phyloP scores from a whole-genome alignment of 1,140 invertebrate species.

The Goniozus legneri region DNA sequence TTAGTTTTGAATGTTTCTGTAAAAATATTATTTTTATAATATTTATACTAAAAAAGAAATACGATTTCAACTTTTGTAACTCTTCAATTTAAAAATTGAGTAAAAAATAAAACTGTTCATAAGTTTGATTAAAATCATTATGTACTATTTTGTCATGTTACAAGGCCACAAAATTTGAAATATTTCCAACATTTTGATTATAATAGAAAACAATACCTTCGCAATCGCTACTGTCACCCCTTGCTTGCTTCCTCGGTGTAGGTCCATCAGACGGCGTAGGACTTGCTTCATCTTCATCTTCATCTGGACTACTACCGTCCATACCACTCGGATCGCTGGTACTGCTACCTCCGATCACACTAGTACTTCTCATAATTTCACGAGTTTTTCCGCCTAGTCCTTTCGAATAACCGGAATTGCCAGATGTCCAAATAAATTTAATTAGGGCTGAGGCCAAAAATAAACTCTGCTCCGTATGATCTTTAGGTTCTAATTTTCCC shows the following conservation, averaged over 20 bases:
- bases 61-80: neutral
- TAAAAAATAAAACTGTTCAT: neutral
- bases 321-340: constrained; percentile 61
- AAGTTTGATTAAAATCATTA: no score
- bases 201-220: constrained; percentile 26
- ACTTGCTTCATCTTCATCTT: constrained; percentile 58
- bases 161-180: neutral
- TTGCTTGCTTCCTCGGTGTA: constrained; percentile 50
- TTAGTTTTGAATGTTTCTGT: constrained; percentile 50
- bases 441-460: constrained; percentile 84
- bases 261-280: constrained; percentile 51
- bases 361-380: constrained; percentile 33
- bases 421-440: constrained; percentile 84
- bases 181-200: neutral
- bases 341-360: constrained; percentile 51
- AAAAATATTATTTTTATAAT: constrained; percentile 7
- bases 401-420: constrained; percentile 54
- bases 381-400: constrained; percentile 48
- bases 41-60: constrained; percentile 3
- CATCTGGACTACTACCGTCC: constrained; percentile 75
- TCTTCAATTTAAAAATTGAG: neutral
- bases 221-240: constrained; percentile 39
- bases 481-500: constrained; percentile 79
- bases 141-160: no score
- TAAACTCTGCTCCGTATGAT: constrained; percentile 90